These are phyloP conservation scores for Ephydatia muelleri DNA, from an alignment of 37 sponge, comb jelly and placozoan species.

Conservation along the genomic window DNA sequence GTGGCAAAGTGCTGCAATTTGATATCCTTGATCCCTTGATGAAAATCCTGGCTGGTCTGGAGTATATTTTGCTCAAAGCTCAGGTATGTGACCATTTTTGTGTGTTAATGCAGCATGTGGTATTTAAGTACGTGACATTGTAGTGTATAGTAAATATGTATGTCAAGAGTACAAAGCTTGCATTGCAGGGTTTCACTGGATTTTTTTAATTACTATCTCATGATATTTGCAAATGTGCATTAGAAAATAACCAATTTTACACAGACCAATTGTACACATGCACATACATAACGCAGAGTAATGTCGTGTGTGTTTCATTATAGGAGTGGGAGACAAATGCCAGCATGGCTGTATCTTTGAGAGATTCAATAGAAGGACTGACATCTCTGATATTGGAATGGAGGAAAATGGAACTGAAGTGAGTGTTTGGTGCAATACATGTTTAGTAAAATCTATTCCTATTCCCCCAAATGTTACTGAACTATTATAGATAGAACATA, in stretches of 20 bases:
- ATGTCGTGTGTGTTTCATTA: background rate
- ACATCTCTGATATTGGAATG: constrained; percentile 73
- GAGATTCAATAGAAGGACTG: constrained; percentile 46
- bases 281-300: no score
- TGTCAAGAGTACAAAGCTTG: no score
- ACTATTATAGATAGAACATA: background rate
- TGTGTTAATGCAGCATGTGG: no score
- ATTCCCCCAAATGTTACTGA: background rate
- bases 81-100: constrained; percentile 49
- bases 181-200: no score
- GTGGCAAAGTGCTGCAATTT: constrained; percentile 60
- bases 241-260: no score
- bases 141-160: no score
- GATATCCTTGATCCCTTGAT: constrained; percentile 66
- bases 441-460: background rate
- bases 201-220: no score
- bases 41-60: constrained; percentile 84
- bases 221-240: no score
- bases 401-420: constrained; percentile 86
- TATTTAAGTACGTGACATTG: no score
- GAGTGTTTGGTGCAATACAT: background rate
- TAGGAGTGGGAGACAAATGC: constrained; percentile 94
- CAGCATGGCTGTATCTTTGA: constrained; percentile 59
- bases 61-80: constrained; percentile 78
- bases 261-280: no score